These are phyloP conservation scores for Taxidea taxus DNA, from an alignment of 2,113 vertebrate species.

Conservation along the genomic window DNA sequence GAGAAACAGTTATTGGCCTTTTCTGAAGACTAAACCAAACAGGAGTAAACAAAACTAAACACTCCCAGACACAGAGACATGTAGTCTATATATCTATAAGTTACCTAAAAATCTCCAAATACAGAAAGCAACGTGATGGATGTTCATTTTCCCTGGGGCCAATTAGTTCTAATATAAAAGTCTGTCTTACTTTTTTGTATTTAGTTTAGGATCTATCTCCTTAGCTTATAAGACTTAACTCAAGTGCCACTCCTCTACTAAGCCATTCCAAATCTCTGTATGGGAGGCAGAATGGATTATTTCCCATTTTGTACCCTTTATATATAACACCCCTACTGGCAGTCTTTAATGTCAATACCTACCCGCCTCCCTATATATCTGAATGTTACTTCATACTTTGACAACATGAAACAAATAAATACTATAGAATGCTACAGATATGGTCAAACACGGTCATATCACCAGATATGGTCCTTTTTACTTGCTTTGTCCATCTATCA, in stretches of 20 bases:
- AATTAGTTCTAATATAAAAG: neutral
- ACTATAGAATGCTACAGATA: neutral
- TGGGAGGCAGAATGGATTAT: neutral
- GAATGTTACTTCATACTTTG: neutral
- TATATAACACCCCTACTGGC: neutral
- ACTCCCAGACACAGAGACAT: neutral
- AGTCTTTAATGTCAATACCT: neutral
- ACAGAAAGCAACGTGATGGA: neutral
- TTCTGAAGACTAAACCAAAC: neutral
- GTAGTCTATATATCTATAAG: neutral
- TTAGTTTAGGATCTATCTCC: neutral
- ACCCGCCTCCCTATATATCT: neutral
- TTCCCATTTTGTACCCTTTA: neutral
- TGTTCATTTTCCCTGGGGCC: neutral
- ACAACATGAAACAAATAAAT: neutral
- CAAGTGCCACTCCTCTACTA: neutral
- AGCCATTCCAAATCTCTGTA: neutral
- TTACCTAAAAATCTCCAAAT: neutral
- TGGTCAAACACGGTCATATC: too few relatives aligned
- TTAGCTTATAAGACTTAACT: neutral
- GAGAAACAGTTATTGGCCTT: neutral
- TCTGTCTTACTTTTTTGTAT: neutral
- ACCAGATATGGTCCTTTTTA: too few relatives aligned
- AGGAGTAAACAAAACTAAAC: neutral
- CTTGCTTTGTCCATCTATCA: neutral